Conservation (phyloP, 2,888 invertebrate species). For the Automeris io region DNA sequence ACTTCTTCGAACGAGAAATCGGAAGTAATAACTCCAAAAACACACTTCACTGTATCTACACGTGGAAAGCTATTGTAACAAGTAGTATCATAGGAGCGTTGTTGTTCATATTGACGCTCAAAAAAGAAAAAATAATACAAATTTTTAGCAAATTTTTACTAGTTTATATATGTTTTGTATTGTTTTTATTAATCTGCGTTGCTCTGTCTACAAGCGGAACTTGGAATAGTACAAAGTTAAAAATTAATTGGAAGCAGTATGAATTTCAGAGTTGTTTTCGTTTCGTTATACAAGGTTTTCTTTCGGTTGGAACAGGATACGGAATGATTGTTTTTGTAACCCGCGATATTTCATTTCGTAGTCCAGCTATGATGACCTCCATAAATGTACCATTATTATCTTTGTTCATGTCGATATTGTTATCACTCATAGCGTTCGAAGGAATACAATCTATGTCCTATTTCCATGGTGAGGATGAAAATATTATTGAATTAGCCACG, state of each 20-base stretch:
- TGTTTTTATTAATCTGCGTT: constrained; percentile 45
- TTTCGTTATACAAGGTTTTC: constrained; percentile 36
- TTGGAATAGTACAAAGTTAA: constrained; percentile 46
- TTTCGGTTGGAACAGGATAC: constrained; percentile 46
- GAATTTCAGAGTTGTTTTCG: constrained; percentile 24
- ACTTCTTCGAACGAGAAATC: constrained; percentile 55
- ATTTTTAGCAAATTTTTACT: constrained; percentile 33
- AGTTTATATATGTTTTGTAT: constrained; percentile 32
- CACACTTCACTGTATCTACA: constrained; percentile 28
- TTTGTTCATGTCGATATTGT: constrained; percentile 32
- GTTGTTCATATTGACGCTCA: constrained; percentile 46
- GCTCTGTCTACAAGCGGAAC: constrained; percentile 50
- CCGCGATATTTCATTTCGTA: constrained; percentile 50
- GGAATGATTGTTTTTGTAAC: constrained; percentile 51
- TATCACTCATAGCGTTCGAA: constrained; percentile 44
- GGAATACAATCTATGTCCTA: constrained; percentile 60
- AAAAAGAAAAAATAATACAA: constrained; percentile 40
- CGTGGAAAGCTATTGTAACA: constrained; percentile 44
- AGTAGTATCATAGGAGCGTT: constrained; percentile 26
- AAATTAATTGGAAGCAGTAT: constrained; percentile 30
- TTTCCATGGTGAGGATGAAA: constrained; percentile 58
- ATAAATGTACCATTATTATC: constrained; percentile 43
- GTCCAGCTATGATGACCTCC: constrained; percentile 59
- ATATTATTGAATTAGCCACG: constrained; percentile 45
- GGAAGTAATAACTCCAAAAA: constrained; percentile 36